These are phyloP conservation scores for Oenanthe melanoleuca DNA, from an alignment of 2,113 vertebrate genomes.

Conservation along the genomic window DNA sequence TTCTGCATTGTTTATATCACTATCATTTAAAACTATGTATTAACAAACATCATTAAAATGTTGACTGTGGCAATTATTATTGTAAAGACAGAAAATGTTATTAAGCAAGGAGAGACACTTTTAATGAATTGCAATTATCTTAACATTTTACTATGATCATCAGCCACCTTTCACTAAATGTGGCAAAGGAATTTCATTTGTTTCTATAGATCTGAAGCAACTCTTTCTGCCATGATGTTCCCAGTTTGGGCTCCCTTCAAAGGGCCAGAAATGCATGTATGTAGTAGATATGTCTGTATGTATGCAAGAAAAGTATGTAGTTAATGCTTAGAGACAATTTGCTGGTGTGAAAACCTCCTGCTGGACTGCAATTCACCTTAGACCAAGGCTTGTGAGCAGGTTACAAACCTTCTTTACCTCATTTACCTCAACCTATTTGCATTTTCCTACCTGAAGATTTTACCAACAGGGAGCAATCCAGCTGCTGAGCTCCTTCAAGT, in stretches of 20 bases:
- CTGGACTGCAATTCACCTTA: not conserved
- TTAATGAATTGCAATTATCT: not conserved
- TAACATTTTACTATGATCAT: not conserved
- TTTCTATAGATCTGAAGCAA: not conserved
- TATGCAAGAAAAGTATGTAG: not conserved
- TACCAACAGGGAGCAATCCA: not conserved
- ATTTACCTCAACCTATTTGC: not conserved
- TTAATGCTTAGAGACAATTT: not conserved
- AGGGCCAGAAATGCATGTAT: not conserved
- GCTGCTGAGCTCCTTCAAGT: not conserved
- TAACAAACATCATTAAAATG: not conserved
- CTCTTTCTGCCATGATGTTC: not conserved
- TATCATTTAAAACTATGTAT: not conserved
- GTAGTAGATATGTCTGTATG: too few relatives aligned
- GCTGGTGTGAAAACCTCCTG: not conserved
- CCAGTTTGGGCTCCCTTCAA: not conserved
- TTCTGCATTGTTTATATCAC: not conserved
- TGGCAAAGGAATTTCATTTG: not conserved
- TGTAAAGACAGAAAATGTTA: not conserved
- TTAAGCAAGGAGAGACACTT: not conserved
- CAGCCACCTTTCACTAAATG: not conserved
- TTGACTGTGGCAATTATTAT: not conserved
- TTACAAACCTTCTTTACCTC: not conserved
- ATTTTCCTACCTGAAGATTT: not conserved
- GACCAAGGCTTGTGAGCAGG: not conserved